Base-by-base conservation (phyloP, 2,888 invertebrate species). In the Prenolepis imparis region DNA sequence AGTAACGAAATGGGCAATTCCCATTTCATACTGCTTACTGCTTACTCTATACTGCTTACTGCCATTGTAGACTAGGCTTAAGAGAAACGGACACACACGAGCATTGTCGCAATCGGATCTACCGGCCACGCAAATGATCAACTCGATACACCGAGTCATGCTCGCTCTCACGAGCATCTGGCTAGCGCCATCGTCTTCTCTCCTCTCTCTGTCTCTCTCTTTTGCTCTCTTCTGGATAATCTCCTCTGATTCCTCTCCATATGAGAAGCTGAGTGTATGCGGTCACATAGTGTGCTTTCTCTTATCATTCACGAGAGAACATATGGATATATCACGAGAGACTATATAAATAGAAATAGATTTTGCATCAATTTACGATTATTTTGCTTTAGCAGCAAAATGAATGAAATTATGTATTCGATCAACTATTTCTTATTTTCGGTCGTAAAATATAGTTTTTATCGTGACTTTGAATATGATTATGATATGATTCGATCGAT, bases 151-250 rank as follows among this genome's bases (percentile, higher is more conserved):
- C 32, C 74, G 44, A 80, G 36, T 72, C 78, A 80, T 32, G 59
- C 67, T 82, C 59, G 68, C 61, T 82, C 75, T 63, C 81, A 83
- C 84, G 87, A 84, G 86, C 90, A 90, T 90, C 90, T 90, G 90
- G 89, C 86, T 86, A 90, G 85, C 90, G 88, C 88, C 88, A 87
- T 74, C 61, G 52, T 52, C 75, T 75, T 52, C 48, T 78, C 48
- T 41, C 32, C 48, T 28, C 32, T 28, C 28, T 28, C 28, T 28
- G 1, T 28, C 28, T 28, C 28, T 52, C 78, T 36, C 48, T 36
- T 28, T 59, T 28, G 15, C 28, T 64, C n/a, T 67, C 64, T 41
- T 77, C 68, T 55, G 18, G 6, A 12, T 21, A 67, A 75, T 63
- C 77, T 64, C 24, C 55, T 68, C 11, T 18, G 28, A 32, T 68